A percentile compares a stretch with the other conserved stretches of the same genome.
These are phyloP conservation scores for Ephydatia muelleri DNA, from an alignment of 37 sponge, comb jelly and placozoan genomes.

Conservation along the genomic window DNA sequence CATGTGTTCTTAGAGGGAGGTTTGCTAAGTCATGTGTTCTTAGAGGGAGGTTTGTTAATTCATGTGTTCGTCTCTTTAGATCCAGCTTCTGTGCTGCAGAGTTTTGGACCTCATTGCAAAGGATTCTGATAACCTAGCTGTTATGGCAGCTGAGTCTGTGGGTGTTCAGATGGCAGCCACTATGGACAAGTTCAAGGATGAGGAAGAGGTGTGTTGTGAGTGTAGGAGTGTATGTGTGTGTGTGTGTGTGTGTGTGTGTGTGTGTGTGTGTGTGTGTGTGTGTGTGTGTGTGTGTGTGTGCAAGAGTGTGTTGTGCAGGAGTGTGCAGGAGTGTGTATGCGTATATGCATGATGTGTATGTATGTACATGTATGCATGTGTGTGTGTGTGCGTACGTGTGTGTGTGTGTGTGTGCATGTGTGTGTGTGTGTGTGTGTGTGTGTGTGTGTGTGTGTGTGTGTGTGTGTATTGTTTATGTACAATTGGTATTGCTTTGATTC, in stretches of 20 bases:
- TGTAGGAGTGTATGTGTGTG: too few species aligned
- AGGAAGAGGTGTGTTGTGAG: slow-evolving; percentile 12
- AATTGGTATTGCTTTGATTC: not conserved
- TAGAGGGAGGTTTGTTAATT: too few species aligned
- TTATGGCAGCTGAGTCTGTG: slow-evolving; percentile 40
- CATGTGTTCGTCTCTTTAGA: slow-evolving; percentile 5
- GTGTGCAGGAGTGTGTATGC: too few species aligned
- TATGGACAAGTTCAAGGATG: slow-evolving; percentile 13
- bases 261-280: too few species aligned
- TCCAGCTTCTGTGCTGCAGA: slow-evolving; percentile 4
- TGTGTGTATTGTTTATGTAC: not conserved
- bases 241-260: too few species aligned
- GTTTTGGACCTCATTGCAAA: slow-evolving; percentile 27
- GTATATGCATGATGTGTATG: too few species aligned
- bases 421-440: too few species aligned
- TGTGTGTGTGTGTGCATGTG: too few species aligned
- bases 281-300: not conserved
- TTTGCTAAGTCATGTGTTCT: not conserved
- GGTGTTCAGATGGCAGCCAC: not conserved
- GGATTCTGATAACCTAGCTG: slow-evolving; percentile 34
- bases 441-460: not conserved
- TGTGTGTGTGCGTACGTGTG: too few species aligned
- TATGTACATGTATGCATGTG: too few species aligned
- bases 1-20: too few species aligned
- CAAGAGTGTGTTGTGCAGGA: not conserved